phyloP scores from a whole-genome alignment of 2,888 invertebrate genomes.

The Caenorhabditis afra region DNA sequence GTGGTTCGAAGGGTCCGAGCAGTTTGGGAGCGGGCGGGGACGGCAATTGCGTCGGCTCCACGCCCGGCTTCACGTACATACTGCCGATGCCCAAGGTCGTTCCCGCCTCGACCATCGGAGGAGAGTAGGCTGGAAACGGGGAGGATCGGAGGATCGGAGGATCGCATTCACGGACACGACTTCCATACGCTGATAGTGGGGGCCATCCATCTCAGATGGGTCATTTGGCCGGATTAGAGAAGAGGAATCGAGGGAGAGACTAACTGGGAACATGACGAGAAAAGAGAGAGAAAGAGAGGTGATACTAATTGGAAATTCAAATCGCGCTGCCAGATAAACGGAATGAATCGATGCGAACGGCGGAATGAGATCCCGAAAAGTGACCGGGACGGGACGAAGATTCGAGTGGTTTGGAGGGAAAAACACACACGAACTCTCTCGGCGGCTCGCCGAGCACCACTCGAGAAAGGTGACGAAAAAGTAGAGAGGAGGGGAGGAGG shows the following conservation, averaged over 20 bases:
- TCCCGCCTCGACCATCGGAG: constrained; percentile 58
- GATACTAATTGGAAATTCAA: too few species aligned
- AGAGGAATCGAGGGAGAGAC: constrained; percentile 6
- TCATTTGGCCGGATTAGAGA: constrained; percentile 29
- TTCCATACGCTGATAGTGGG: constrained; percentile 27
- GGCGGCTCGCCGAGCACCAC: constrained; percentile 31
- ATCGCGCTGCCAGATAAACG: too few species aligned
- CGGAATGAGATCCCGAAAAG: neutral
- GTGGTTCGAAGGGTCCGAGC: constrained; percentile 52
- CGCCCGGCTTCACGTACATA: constrained; percentile 48
- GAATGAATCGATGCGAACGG: too few species aligned
- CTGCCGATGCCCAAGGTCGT: constrained; percentile 51
- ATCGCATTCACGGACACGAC: constrained; percentile 10
- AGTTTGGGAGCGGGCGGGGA: constrained; percentile 51
- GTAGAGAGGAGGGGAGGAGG: constrained; percentile 11
- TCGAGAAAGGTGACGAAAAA: constrained; percentile 55
- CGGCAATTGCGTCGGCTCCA: constrained; percentile 47
- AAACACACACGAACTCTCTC: constrained; percentile 39
- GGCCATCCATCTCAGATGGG: constrained; percentile 28
- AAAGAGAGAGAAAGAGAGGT: too few species aligned
- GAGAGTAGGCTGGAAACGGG: constrained; percentile 16
- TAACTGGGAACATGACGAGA: too few species aligned
- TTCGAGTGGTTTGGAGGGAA: constrained; percentile 50
- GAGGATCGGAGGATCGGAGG: neutral
- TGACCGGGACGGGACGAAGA: neutral